Percentiles rank a stretch among this genome's conserved stretches.
Evolutionary conservation across 2,797 vertebrate genomes (phyloP).

Genomic region (Emys orbicularis): DNA sequence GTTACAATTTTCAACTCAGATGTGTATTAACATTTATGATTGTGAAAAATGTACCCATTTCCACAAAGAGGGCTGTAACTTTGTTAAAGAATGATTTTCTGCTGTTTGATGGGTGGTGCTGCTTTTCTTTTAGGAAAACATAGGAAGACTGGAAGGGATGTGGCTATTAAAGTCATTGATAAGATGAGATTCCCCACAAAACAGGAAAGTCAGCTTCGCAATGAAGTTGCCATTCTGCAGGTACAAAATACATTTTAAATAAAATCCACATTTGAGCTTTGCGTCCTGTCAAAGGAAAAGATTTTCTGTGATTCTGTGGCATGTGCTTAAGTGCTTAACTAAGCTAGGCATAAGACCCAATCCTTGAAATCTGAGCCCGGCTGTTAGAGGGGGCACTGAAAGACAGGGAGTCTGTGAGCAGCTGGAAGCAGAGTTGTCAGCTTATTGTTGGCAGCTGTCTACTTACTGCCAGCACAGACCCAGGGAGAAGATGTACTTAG

Average conservation of each 20-base stretch:
- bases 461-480: accelerated
- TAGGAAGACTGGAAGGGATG: slow-evolving; percentile 96
- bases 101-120: neutral
- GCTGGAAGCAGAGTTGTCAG: neutral
- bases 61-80: neutral
- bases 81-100: slow-evolving; percentile 28
- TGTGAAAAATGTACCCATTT: neutral
- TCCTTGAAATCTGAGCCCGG: neutral
- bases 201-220: slow-evolving; percentile 97
- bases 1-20: neutral
- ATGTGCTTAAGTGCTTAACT: neutral
- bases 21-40: neutral
- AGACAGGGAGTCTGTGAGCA: neutral
- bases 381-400: neutral
- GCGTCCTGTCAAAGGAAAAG: neutral
- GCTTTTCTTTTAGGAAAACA: slow-evolving; percentile 90
- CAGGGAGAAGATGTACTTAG: neutral
- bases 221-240: slow-evolving; percentile 99
- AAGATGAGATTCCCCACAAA: slow-evolving; percentile 99
- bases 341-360: neutral
- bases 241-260: slow-evolving; percentile 76
- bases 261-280: neutral
- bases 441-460: neutral
- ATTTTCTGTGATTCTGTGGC: neutral
- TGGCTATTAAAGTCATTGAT: slow-evolving; percentile 98